Percentiles rank a stretch among this genome's conserved stretches.
These are phyloP conservation scores for Macquaria ambigua DNA, from an alignment of 2,113 vertebrate species.

Conservation along the genomic window DNA sequence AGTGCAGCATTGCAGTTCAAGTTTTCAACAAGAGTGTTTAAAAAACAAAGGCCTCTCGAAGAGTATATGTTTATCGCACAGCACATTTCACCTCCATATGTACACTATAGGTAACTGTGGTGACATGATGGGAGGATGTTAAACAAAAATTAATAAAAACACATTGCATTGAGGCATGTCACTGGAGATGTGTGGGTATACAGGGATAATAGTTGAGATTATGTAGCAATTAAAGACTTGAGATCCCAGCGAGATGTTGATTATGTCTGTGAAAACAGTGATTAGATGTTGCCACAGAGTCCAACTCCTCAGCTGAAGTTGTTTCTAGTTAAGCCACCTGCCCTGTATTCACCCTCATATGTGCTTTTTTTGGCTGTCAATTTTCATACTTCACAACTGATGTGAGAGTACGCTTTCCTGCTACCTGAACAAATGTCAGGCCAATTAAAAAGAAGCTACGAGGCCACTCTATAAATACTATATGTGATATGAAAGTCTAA, in stretches of 20 bases:
- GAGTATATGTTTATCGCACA: neutral
- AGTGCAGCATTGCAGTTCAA: neutral
- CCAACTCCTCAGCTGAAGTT: neutral
- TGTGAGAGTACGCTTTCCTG: neutral
- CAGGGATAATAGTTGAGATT: neutral
- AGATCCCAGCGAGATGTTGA: conserved; percentile 8
- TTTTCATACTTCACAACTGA: neutral
- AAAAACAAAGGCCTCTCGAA: neutral
- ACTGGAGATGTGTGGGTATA: neutral
- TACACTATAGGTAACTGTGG: neutral
- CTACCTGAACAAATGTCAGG: conserved; percentile 29
- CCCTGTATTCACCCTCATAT: neutral
- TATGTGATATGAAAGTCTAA: neutral
- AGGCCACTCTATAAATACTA: neutral
- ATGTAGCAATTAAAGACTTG: conserved; percentile 8
- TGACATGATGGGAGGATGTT: neutral
- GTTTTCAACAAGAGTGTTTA: neutral
- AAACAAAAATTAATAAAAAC: neutral
- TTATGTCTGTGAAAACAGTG: conserved; percentile 17
- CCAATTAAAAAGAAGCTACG: conserved; percentile 27
- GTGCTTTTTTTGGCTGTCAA: neutral
- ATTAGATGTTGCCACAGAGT: conserved; percentile 9
- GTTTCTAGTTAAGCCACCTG: neutral
- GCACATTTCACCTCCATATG: neutral
- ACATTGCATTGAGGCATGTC: neutral